Evolutionary conservation across 2,113 vertebrate species (phyloP), one percentile per base, ranked within the genome.

Genomic region (Piaya cayana): DNA sequence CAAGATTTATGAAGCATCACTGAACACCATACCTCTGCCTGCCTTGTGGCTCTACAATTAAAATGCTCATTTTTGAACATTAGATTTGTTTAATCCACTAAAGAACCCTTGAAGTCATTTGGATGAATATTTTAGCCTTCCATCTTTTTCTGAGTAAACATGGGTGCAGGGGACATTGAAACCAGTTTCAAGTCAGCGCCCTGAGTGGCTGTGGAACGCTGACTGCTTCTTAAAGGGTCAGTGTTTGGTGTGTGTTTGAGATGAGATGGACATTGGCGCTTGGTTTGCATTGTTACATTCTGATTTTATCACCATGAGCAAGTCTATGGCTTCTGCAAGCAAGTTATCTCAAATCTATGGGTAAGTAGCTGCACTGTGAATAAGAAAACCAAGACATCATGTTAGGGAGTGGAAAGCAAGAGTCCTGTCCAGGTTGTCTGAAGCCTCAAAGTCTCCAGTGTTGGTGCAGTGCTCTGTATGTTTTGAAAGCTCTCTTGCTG

Each of bases 1-100:
- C 1, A 8, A 92, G 92, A 89, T 90, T 95, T 89, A 86, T 78
- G 78, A 93, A 93, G 92, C 91, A 32, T 69, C 78, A 29, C 55
- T 72, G 81, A 90, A 25, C 47, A 65, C 52, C 69, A 13, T 29
- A 75, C 49, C 60, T 67, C 65, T 93, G 70, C 83, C 86, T 83
- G 81, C 76, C 76, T 55, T 20, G 4, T 78, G 76, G 81, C 65
- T 82, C 42, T 47, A 63, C 50, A 47, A 72, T 82, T 92, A 58
- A 93, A 90, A 87, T 70, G 86, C 37, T 93, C 69, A 69, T 80
- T 90, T 86, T 27, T 77, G 78, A 86, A 39, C 21, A 77, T 23
- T 39, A 62, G 43, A 55, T 78, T 82, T 89, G 62, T 68, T 96
- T 92, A 92, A 93, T 67, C 68, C 13, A 5, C 56, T 86, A 74